Base-by-base conservation (phyloP, 2,797 vertebrate genomes). In the Smutsia temminckii region DNA sequence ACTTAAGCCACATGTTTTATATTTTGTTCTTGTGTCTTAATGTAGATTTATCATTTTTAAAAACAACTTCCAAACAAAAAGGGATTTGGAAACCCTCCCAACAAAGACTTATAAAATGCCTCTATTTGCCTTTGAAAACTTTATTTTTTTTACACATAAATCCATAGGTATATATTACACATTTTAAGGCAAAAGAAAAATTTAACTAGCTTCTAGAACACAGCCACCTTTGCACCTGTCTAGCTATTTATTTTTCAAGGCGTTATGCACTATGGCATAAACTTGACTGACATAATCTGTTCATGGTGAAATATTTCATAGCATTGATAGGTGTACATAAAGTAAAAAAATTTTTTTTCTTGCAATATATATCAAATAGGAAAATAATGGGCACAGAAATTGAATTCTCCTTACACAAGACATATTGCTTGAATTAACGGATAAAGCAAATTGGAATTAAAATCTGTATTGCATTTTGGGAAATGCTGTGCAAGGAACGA, bases 121-220 rank as follows among this genome's bases (percentile, higher is more conserved):
- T 95, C 83, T 91, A 93, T 46, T 95, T 96, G 63, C 34, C 74
- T 93, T 97, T 84, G 23, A 79, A 79, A 85, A 57, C 25, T 55
- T 75, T 53, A 18, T 64, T 72, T 94, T 55, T 92, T 88, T 32
- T 86, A 53, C 29, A 81, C 4, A 29, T 79, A 81, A 89, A 85
- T 95, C 57, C 37, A 78, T 18, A 59, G 27, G 80, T 64, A 57
- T 10, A 40, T 23, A 66, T 61, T 71, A 83, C n/a, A 51, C n/a
- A 57, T 77, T 89, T 93, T 87, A 92, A 94, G 37, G 46, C 37
- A 85, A 94, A 97, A 68, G 12, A 74, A 90, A 89, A 63, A 37
- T 89, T 88, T 63, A 89, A 29, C n/a, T 90, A 63, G 23, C 68
- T 90, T 53, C 80, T 91, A 32, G n/a, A 55, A 63, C 49, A 49